Evolutionary conservation across 2,797 vertebrate species (phyloP), one percentile per base, ranked within the genome.

Genomic region (Manis crassicaudata): DNA sequence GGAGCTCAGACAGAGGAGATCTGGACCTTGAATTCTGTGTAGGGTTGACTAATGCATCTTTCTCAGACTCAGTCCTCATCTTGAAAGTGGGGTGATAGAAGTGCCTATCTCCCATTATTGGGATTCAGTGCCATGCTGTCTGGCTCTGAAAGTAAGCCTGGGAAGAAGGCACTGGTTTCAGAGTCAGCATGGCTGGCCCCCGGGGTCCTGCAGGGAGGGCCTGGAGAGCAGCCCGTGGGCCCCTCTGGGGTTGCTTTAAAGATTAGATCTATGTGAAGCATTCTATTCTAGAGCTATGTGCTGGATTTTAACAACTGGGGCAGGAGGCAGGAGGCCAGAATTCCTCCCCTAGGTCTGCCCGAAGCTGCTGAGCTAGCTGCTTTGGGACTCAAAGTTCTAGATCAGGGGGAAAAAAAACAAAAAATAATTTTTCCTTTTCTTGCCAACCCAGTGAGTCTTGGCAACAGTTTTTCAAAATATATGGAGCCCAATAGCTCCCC

Each of bases 311-410:
- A 50, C 79, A 98, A 89, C 43, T 80, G 76, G 79, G 85, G 80
- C 88, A 92, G 27, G 58, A 96, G 85, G 77, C 79, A 37, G n/a
- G 50, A 70, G 77, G 90, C 96, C 92, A 94, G 68, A 58, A 91
- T 91, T 81, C 58, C 21, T 90, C 50, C 84, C 60, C 6, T 18
- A 68, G 14, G 46, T 95, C 72, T 92, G 32, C 40, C 35, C 7
- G 5, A 88, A 97, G 73, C 82, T 91, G 88, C 92, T 93, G 94
- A 96, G 21, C 82, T 95, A 90, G 88, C 72, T 32, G 56, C 72
- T 96, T 89, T 89, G 54, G 54, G 62, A 95, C 43, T 92, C 32
- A 3, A 95, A 93, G 63, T 92, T 92, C 43, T 46, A 95, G 70
- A 70, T 37, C 25, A 84, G 21, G 50, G n/a, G 25, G 11, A 46